Percentiles rank a stretch among this genome's conserved stretches.
Evolutionary conservation across 1,140 invertebrate species (phyloP).

Genomic region (Heliconius nattereri): DNA sequence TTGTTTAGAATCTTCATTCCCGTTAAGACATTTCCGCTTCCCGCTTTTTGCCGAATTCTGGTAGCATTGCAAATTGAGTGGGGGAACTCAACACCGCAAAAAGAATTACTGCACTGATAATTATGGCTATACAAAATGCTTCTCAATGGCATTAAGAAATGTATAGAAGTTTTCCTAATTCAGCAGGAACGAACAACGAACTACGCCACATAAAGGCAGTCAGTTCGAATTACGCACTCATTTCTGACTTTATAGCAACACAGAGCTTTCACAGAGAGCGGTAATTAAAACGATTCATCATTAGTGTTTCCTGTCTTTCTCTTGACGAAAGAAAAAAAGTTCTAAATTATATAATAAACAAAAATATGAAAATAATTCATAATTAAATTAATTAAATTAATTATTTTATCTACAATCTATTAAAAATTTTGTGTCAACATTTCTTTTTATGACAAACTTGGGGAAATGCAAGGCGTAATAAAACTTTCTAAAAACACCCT

Average conservation of each 20-base stretch:
- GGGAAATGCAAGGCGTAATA: not conserved
- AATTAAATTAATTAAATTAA: no score
- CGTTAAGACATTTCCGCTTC: no score
- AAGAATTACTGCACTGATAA: no score
- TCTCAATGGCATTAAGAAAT: not conserved
- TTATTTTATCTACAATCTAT: not conserved
- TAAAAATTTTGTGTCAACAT: not conserved
- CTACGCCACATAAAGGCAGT: not conserved
- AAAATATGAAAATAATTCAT: no score
- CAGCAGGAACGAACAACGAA: not conserved
- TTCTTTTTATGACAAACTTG: not conserved
- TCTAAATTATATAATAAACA: no score
- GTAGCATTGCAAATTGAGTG: no score
- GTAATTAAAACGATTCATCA: not conserved
- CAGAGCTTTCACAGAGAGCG: not conserved
- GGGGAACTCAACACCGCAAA: no score
- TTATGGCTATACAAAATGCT: no score
- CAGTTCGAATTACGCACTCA: not conserved
- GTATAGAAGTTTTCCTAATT: not conserved
- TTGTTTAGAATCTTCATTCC: no score
- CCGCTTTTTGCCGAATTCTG: no score
- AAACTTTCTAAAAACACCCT: constrained; percentile 6
- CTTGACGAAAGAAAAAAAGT: no score
- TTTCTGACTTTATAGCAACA: not conserved
- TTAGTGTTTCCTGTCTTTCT: no score